Conservation (phyloP, 1,140 invertebrate species). For the Meteorus sp. region DNA sequence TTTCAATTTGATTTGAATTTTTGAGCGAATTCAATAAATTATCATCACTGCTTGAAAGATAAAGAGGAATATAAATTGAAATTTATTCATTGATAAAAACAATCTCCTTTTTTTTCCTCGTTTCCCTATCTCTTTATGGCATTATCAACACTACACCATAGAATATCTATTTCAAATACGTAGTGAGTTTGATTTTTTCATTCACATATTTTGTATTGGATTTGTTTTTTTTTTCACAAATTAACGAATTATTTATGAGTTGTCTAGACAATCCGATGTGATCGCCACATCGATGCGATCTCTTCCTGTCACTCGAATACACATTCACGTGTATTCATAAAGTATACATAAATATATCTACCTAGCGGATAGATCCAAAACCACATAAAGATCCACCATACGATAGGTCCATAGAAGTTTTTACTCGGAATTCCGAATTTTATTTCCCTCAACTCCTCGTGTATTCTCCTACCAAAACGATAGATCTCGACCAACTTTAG, state of each 20-base stretch:
- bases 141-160: too few relatives aligned
- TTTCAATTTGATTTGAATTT: slow-evolving; percentile 4
- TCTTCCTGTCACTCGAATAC: neutral
- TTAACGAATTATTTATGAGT: slow-evolving; percentile 22
- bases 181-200: too few relatives aligned
- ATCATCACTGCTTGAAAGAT: slow-evolving; percentile 7
- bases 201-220: too few relatives aligned
- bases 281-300: neutral
- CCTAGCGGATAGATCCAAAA: neutral
- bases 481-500: too few relatives aligned
- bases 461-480: too few relatives aligned
- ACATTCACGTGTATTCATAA: neutral
- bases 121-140: too few relatives aligned
- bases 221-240: neutral
- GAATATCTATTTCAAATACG: too few relatives aligned
- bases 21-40: slow-evolving; percentile 3
- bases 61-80: neutral
- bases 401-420: neutral
- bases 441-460: slow-evolving; percentile 6
- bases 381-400: slow-evolving; percentile 8
- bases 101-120: too few relatives aligned
- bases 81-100: too few relatives aligned
- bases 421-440: slow-evolving; percentile 22
- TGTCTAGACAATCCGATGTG: neutral
- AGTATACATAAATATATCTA: neutral